A percentile compares a stretch with the other conserved stretches of the same genome.
phyloP scores from a whole-genome alignment of 2,888 invertebrate species.

The Brachypterus glaber region DNA sequence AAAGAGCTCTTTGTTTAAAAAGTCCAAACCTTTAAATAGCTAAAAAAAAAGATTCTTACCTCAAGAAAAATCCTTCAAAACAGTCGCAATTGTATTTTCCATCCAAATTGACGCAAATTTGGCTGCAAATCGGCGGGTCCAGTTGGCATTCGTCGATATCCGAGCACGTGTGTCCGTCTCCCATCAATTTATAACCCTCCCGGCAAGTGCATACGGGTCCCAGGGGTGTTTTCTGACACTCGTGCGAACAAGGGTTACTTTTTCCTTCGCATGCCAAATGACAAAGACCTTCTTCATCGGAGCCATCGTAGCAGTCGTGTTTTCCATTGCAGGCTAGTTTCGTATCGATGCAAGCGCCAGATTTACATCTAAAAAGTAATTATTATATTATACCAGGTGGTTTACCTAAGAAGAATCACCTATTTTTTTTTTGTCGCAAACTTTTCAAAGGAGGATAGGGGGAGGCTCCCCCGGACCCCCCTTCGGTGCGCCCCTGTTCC shows the following conservation, averaged over 20 bases:
- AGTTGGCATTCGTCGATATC: slow-evolving; percentile 65
- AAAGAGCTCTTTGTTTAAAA: no score
- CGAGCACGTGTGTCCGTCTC: slow-evolving; percentile 48
- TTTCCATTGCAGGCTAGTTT: slow-evolving; percentile 53
- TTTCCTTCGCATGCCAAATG: slow-evolving; percentile 41
- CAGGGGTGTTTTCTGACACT: slow-evolving; percentile 54
- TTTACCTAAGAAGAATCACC: no score
- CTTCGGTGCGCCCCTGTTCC: no score
- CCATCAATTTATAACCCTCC: slow-evolving; percentile 39
- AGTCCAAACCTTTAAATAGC: neutral
- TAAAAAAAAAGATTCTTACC: slow-evolving; percentile 32
- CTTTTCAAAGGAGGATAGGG: no score
- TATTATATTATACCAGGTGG: no score
- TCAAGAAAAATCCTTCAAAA: slow-evolving; percentile 48
- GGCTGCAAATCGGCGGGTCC: slow-evolving; percentile 51
- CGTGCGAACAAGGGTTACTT: slow-evolving; percentile 45
- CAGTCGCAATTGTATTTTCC: slow-evolving; percentile 54
- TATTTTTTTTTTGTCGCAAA: no score
- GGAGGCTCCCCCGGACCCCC: no score
- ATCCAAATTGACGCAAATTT: slow-evolving; percentile 49
- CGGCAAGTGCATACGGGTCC: slow-evolving; percentile 59
- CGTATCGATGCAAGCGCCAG: slow-evolving; percentile 57
- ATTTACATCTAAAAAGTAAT: slow-evolving; percentile 44
- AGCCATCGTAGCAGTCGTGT: slow-evolving; percentile 56
- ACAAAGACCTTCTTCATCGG: slow-evolving; percentile 62